phyloP scores from a whole-genome alignment of 2,113 vertebrate genomes.

The Bubo scandiacus region DNA sequence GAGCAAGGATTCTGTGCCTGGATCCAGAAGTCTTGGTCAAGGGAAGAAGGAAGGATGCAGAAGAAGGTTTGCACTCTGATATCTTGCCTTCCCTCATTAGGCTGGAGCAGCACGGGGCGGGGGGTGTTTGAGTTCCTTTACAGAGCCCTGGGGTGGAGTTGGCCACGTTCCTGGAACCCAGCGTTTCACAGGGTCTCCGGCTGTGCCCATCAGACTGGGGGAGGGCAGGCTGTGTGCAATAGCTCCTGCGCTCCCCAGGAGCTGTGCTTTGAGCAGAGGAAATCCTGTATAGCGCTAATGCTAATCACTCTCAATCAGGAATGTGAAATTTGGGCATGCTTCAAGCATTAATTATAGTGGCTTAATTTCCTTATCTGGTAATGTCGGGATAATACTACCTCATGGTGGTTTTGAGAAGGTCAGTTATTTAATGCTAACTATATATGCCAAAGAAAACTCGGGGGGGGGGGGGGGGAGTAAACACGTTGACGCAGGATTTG shows the following conservation, averaged over 20 bases:
- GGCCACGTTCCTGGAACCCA: neutral
- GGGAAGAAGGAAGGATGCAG: neutral
- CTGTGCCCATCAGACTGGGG: neutral
- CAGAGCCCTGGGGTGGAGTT: neutral
- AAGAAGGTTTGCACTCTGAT: fast-evolving
- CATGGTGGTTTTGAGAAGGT: conserved; percentile 50
- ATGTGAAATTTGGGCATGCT: conserved; percentile 32
- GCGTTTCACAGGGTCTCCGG: fast-evolving
- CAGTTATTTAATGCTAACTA: conserved; percentile 29
- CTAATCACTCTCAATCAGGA: conserved; percentile 5
- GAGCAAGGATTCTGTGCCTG: neutral
- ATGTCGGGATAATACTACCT: conserved; percentile 13
- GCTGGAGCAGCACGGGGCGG: neutral
- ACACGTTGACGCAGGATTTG: neutral
- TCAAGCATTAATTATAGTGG: conserved; percentile 14
- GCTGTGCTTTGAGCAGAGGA: neutral
- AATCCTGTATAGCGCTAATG: neutral
- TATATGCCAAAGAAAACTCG: conserved; percentile 2
- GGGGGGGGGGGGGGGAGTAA: neutral
- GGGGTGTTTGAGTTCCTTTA: neutral
- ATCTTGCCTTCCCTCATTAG: neutral
- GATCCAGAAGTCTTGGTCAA: neutral
- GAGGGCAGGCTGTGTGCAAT: neutral
- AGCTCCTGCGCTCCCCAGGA: neutral
- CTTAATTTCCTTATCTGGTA: conserved; percentile 58